A percentile compares a stretch with the other conserved stretches of the same genome.
Evolutionary conservation across 2,797 vertebrate species (phyloP).

Genomic region (Hafferia zeledoni): DNA sequence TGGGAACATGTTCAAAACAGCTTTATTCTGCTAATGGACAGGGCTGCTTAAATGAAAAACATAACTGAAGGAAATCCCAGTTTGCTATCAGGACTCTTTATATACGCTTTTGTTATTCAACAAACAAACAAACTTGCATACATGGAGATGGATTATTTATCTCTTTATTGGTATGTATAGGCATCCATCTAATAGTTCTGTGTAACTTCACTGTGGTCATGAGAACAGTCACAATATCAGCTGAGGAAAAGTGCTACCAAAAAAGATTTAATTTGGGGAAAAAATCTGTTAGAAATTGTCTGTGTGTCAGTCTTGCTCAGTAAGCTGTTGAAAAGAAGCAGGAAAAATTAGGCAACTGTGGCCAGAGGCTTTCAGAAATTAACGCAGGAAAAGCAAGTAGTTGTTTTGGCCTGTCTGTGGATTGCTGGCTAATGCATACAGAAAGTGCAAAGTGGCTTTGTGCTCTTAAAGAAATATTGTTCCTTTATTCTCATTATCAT

Average conservation of each 20-base stretch:
- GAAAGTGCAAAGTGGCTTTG: neutral
- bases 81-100: slow-evolving; percentile 45
- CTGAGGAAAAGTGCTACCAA: neutral
- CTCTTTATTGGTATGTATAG: slow-evolving; percentile 13
- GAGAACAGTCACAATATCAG: neutral
- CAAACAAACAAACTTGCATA: neutral
- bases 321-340: neutral
- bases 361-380: neutral
- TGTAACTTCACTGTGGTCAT: slow-evolving; percentile 8
- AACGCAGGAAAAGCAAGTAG: neutral
- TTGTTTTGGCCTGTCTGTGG: neutral
- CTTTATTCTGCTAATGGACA: slow-evolving; percentile 64
- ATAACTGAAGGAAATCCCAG: neutral
- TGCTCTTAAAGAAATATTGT: neutral
- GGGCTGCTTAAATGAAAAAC: slow-evolving; percentile 13
- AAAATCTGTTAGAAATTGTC: neutral
- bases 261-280: neutral
- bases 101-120: slow-evolving; percentile 56
- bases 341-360: neutral
- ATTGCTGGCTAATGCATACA: neutral
- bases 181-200: neutral
- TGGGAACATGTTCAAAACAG: slow-evolving; percentile 69
- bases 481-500: neutral
- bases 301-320: neutral
- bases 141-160: slow-evolving; percentile 20